Evolutionary conservation across 1,140 invertebrate genomes (phyloP).

Genomic region (Temnothorax curvispinosus): DNA sequence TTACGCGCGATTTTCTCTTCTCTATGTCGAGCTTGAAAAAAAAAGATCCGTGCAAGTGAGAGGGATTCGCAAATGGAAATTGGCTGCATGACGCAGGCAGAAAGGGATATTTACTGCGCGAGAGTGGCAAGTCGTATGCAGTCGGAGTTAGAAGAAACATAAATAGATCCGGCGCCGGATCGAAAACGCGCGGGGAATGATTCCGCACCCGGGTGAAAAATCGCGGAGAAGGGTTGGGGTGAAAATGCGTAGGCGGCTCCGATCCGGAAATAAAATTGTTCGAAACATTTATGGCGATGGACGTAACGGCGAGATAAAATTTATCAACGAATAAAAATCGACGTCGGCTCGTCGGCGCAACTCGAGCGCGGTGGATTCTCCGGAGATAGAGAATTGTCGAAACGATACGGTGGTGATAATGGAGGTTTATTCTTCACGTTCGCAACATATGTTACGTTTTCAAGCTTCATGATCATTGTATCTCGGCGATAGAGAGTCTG

Average conservation of each 20-base stretch:
- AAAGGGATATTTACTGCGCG: conserved; percentile 67
- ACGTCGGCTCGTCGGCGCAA: background rate
- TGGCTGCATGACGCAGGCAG: conserved; percentile 54
- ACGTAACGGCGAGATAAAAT: conserved; percentile 31
- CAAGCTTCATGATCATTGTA: conserved; percentile 2
- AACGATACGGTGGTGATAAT: background rate
- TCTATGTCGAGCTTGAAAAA: conserved; percentile 11
- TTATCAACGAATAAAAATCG: conserved; percentile 48
- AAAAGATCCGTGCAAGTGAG: conserved; percentile 9
- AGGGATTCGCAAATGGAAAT: conserved; percentile 60
- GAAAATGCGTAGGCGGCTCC: background rate
- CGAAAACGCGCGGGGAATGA: conserved; percentile 64
- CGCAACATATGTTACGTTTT: background rate
- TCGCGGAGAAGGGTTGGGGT: background rate
- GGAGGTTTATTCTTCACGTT: background rate
- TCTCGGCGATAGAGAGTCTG: background rate
- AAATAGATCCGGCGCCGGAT: conserved; percentile 63
- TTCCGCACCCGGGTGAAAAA: conserved; percentile 58
- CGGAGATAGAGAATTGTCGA: background rate
- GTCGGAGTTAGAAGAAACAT: conserved; percentile 55
- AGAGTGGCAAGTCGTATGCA: conserved; percentile 45
- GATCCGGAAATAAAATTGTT: conserved; percentile 35
- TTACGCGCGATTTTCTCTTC: conserved; percentile 28
- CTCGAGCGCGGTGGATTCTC: background rate
- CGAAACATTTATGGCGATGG: conserved; percentile 44